phyloP scores from a whole-genome alignment of 1,140 invertebrate species.

The Sitophilus oryzae region DNA sequence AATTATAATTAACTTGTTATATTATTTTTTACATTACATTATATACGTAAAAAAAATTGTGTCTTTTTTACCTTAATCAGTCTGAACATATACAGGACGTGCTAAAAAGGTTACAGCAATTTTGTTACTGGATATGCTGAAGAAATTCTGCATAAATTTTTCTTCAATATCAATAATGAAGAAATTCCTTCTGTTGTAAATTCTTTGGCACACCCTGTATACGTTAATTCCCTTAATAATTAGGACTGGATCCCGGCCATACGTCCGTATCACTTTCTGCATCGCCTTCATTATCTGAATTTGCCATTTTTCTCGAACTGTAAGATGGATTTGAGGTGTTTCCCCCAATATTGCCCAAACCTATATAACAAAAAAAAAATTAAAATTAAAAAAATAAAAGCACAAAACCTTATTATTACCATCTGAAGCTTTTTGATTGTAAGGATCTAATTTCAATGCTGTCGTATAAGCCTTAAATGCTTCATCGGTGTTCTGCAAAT shows the following conservation, averaged over 20 bases:
- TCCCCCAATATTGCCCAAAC: neutral
- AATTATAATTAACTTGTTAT: too few species aligned
- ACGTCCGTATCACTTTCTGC: neutral
- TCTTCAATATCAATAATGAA: too few species aligned
- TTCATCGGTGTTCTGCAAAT: slow-evolving; percentile 57
- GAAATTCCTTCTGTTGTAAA: too few species aligned
- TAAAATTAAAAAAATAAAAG: neutral
- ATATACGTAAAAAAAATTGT: too few species aligned
- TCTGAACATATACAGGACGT: too few species aligned
- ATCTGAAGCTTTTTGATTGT: slow-evolving; percentile 61
- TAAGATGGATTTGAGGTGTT: neutral
- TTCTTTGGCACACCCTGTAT: too few species aligned
- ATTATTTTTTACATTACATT: too few species aligned
- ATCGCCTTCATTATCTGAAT: neutral
- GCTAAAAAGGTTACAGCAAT: too few species aligned
- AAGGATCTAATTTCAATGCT: slow-evolving; percentile 65
- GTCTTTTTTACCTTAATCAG: too few species aligned
- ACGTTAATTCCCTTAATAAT: too few species aligned
- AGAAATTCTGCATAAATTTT: too few species aligned
- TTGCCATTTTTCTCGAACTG: neutral
- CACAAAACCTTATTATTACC: neutral
- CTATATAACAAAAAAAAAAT: neutral
- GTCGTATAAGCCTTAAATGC: slow-evolving; percentile 66
- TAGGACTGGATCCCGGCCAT: neutral
- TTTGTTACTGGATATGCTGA: too few species aligned